phyloP scores from a whole-genome alignment of 2,113 vertebrate species.

The Cichladusa arquata region DNA sequence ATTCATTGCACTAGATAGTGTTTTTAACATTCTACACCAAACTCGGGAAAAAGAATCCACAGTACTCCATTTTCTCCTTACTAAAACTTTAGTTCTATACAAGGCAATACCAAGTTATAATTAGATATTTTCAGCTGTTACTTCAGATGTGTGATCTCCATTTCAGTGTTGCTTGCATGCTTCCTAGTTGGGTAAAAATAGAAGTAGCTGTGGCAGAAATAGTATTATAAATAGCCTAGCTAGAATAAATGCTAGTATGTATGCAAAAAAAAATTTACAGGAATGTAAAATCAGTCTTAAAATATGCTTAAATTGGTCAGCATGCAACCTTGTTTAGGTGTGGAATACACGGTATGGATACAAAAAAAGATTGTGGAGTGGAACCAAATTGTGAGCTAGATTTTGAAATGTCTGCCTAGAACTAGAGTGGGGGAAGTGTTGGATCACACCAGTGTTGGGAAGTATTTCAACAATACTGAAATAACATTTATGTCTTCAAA shows the following conservation, averaged over 20 bases:
- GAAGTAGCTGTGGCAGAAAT: slow-evolving; percentile 7
- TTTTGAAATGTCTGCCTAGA: background rate
- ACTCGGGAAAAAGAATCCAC: background rate
- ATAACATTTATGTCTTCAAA: background rate
- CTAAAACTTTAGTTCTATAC: background rate
- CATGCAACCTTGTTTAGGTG: background rate
- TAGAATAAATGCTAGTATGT: background rate
- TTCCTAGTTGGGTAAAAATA: slow-evolving; percentile 38
- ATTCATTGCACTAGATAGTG: background rate
- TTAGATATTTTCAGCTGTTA: slow-evolving; percentile 45
- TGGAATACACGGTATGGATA: background rate
- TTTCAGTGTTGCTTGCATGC: background rate
- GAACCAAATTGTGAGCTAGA: background rate
- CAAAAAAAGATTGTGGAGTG: background rate
- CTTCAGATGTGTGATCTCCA: background rate
- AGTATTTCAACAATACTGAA: background rate
- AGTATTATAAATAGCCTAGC: background rate
- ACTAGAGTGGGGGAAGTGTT: accelerated
- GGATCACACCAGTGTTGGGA: background rate
- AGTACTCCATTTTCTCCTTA: background rate
- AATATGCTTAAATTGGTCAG: background rate
- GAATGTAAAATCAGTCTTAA: background rate
- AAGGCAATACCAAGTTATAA: slow-evolving; percentile 10
- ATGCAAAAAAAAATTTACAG: background rate
- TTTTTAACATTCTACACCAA: background rate